Evolutionary conservation across 2,888 invertebrate genomes (phyloP).

Genomic region (Salticus scenicus): DNA sequence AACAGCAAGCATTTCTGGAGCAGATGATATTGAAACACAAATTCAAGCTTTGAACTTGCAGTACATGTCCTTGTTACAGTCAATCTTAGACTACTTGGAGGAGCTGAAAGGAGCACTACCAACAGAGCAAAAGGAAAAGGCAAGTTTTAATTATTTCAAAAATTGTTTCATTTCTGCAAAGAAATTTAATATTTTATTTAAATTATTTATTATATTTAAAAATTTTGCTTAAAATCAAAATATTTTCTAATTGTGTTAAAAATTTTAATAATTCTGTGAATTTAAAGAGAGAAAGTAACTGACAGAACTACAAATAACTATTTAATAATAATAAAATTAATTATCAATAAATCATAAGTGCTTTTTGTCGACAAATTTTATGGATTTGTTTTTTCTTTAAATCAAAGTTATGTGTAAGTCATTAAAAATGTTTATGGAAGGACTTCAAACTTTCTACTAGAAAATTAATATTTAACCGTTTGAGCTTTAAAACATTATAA

Average conservation of each 20-base stretch:
- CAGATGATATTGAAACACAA: slow-evolving; percentile 84
- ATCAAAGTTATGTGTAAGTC: no score
- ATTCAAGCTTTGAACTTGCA: slow-evolving; percentile 87
- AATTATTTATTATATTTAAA: neutral
- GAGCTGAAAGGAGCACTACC: slow-evolving; percentile 76
- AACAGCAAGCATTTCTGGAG: slow-evolving; percentile 78
- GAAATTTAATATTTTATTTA: neutral
- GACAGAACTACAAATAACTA: no score
- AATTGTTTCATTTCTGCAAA: neutral
- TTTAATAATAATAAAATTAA: no score
- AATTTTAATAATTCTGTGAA: neutral
- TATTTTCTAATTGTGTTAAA: neutral
- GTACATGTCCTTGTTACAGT: slow-evolving; percentile 80
- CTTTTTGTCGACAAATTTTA: no score
- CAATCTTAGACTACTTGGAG: slow-evolving; percentile 79
- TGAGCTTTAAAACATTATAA: no score
- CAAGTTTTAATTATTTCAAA: slow-evolving; percentile 13
- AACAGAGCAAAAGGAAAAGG: slow-evolving; percentile 37
- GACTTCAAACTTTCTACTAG: no score
- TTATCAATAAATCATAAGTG: no score
- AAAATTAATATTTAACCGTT: no score
- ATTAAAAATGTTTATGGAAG: no score
- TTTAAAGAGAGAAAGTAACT: no score
- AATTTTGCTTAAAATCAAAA: neutral
- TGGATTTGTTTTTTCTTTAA: no score